A percentile compares a stretch with the other conserved stretches of the same genome.
These are phyloP conservation scores for Dolichoris vasculosae DNA, from an alignment of 1,140 invertebrate genomes.

Conservation along the genomic window DNA sequence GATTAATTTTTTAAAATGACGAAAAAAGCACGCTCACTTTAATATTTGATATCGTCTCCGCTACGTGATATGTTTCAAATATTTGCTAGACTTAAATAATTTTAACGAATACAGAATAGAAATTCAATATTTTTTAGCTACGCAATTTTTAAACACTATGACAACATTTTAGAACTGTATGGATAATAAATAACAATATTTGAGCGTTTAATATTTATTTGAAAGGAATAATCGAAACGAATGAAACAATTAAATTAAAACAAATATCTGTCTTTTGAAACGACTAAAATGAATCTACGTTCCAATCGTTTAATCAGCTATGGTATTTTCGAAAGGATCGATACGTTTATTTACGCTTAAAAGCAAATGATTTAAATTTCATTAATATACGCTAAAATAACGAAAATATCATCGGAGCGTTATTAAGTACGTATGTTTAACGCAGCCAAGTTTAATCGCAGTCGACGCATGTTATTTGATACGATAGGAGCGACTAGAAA, in stretches of 20 bases:
- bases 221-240: no score
- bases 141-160: no score
- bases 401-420: not conserved
- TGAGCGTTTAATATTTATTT: no score
- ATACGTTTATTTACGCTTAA: no score
- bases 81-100: not conserved
- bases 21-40: not conserved
- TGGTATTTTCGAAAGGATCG: no score
- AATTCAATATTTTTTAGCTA: no score
- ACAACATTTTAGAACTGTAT: no score
- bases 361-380: not conserved
- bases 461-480: not conserved
- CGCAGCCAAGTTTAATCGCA: not conserved
- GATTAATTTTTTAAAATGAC: not conserved
- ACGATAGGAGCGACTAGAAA: not conserved
- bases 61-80: not conserved
- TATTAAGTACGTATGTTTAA: not conserved
- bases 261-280: no score
- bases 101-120: not conserved
- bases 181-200: no score
- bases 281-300: no score
- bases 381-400: not conserved
- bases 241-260: no score
- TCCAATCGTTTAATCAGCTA: no score
- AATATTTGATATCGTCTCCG: not conserved